Evolutionary conservation across 2,113 vertebrate genomes (phyloP), one percentile per base, ranked within the genome.

Genomic region (Macroglossus sobrinus): DNA sequence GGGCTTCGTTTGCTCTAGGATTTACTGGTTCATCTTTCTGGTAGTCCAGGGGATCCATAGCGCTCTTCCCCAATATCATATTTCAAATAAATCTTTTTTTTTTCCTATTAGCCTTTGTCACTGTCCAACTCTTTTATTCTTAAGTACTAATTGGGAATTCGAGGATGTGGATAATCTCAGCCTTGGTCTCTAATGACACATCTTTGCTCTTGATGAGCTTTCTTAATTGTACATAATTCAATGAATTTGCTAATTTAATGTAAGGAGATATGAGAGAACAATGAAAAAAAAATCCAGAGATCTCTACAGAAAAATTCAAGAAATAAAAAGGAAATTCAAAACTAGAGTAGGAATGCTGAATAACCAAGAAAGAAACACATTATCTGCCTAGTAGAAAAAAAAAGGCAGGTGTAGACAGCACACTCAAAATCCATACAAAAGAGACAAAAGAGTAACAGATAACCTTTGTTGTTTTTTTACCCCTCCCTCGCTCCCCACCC

Each of bases 1-100:
- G 21, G 78, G 57, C 38, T 21, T 81, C 6, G 6, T 19, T 12
- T 61, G 26, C 38, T 43, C 57, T 30, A 30, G 57, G 57, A 43
- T 38, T 26, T 11, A 30, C 26, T 61, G 30, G 26, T 40, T 43
- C 57, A 21, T 63, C 57, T 81, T 43, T 28, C 79, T 63, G 57
- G 57, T 0, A 3, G 11, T 13, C 55, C 15, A 59, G 55, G 79
- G 26, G 21, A 81, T 43, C 26, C 0, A 0, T 13, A 28, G 38
- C 14, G 10, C 57, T 61, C 57, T 43, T 24, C 35, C 30, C 57
- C 57, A 43, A 81, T 5, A 6, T 16, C 10, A 4, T 43, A 33
- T 12, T 81, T 61, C 79, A 61, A 28, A 33, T 43, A 18, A 61
- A 38, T 16, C 7, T 11, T 21, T 5, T 3, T 61, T 21, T 21